Evolutionary conservation across 1,140 invertebrate genomes (phyloP).

Genomic region (Cryptotermes secundus): DNA sequence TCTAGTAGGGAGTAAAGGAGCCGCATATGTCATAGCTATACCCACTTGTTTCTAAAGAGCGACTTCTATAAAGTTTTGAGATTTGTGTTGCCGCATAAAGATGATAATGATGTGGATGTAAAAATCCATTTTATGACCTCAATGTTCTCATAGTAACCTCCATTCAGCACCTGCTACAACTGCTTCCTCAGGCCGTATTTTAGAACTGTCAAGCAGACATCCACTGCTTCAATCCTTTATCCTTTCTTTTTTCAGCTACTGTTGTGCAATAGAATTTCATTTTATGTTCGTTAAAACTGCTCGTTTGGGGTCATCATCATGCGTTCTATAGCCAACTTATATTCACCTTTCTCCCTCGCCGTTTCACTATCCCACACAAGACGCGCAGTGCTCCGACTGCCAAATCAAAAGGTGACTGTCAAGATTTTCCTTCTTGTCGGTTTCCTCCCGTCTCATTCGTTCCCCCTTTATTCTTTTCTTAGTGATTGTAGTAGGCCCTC

Average conservation of each 20-base stretch:
- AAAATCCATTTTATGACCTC: not conserved
- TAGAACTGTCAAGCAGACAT: slow-evolving; percentile 5
- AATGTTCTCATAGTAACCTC: not conserved
- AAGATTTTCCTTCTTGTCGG: not conserved
- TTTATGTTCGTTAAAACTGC: slow-evolving; percentile 19
- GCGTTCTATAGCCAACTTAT: not conserved
- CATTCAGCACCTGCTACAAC: not conserved
- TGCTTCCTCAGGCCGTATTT: not conserved
- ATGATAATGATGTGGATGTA: not conserved
- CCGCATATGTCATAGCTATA: not conserved
- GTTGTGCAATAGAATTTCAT: not conserved
- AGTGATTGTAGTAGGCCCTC: not conserved
- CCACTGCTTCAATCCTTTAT: slow-evolving; percentile 2
- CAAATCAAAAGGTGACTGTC: slow-evolving; percentile 11
- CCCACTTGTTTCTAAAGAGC: not conserved
- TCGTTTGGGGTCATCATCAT: slow-evolving; percentile 8
- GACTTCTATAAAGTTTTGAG: not conserved
- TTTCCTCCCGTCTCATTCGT: not conserved
- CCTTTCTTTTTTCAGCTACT: not conserved
- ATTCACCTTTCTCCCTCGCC: not conserved
- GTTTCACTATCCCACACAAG: not conserved
- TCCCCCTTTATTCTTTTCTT: not conserved
- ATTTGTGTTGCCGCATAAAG: not conserved
- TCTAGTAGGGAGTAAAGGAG: not conserved
- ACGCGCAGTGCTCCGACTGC: not conserved